Conservation (phyloP, 2,113 vertebrate genomes). For the Mixornis gularis region DNA sequence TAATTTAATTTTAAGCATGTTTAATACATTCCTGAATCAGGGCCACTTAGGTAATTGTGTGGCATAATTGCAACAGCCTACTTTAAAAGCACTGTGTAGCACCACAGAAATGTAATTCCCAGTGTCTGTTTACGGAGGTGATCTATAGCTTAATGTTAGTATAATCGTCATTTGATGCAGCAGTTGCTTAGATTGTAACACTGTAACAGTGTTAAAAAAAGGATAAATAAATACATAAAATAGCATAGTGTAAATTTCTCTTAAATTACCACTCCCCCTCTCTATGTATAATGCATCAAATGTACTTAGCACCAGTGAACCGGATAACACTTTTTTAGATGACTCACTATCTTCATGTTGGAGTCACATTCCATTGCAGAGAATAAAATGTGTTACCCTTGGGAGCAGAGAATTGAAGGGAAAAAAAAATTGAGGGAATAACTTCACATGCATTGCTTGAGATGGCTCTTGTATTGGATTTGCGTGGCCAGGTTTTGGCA, state of each 20-base stretch:
- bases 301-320: conserved; percentile 54
- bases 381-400: conserved; percentile 54
- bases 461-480: not conserved
- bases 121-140: conserved; percentile 41
- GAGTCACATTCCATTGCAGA: conserved; percentile 25
- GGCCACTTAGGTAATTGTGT: conserved; percentile 40
- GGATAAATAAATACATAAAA: conserved; percentile 67
- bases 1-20: conserved; percentile 43
- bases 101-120: conserved; percentile 27
- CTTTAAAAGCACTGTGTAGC: conserved; percentile 4
- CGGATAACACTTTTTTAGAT: conserved; percentile 37
- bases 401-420: conserved; percentile 43
- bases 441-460: conserved; percentile 23
- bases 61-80: conserved; percentile 29
- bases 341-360: conserved; percentile 47
- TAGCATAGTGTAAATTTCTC: conserved; percentile 54
- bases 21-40: conserved; percentile 28
- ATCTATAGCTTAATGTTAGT: conserved; percentile 48
- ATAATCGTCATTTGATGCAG: conserved; percentile 49
- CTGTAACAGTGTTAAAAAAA: not conserved
- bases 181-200: conserved; percentile 28
- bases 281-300: conserved; percentile 42
- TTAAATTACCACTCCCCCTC: conserved; percentile 47
- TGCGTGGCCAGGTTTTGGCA: fast-evolving
- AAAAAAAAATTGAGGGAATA: not conserved